These are phyloP conservation scores for Stegodyphus dumicola DNA, from an alignment of 1,140 invertebrate species.

Conservation along the genomic window DNA sequence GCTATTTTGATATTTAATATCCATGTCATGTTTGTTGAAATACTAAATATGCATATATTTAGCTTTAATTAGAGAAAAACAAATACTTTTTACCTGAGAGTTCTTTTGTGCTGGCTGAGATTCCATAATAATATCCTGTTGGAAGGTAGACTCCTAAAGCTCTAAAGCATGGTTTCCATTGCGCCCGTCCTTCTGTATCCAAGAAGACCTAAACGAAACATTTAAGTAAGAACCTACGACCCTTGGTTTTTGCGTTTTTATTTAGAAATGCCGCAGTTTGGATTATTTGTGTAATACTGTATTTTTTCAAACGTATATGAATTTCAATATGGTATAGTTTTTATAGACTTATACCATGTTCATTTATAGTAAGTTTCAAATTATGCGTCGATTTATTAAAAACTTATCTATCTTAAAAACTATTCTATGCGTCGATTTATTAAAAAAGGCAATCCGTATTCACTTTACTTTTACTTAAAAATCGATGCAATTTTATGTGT, in stretches of 20 bases:
- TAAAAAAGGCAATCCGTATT: too few relatives aligned
- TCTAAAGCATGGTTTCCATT: constrained; percentile 77
- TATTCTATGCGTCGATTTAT: too few relatives aligned
- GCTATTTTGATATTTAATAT: too few relatives aligned
- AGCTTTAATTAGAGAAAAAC: too few relatives aligned
- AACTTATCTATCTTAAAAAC: too few relatives aligned
- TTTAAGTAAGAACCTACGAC: neutral
- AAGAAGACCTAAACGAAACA: constrained; percentile 6
- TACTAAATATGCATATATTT: too few relatives aligned
- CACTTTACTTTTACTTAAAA: too few relatives aligned
- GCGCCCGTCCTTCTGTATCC: constrained; percentile 11
- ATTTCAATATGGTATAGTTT: neutral
- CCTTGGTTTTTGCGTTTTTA: neutral
- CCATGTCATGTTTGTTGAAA: too few relatives aligned
- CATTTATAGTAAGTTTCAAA: too few relatives aligned
- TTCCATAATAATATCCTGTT: constrained; percentile 94
- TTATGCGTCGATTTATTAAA: too few relatives aligned
- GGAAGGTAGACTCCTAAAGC: constrained; percentile 91
- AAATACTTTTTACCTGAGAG: constrained; percentile 72
- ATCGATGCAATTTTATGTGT: too few relatives aligned
- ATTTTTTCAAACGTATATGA: neutral
- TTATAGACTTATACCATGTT: neutral
- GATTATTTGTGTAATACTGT: neutral
- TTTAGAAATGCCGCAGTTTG: neutral
- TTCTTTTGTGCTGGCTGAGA: constrained; percentile 96